Base-by-base conservation (phyloP, 1,140 invertebrate species). In the Bactericera cockerelli region DNA sequence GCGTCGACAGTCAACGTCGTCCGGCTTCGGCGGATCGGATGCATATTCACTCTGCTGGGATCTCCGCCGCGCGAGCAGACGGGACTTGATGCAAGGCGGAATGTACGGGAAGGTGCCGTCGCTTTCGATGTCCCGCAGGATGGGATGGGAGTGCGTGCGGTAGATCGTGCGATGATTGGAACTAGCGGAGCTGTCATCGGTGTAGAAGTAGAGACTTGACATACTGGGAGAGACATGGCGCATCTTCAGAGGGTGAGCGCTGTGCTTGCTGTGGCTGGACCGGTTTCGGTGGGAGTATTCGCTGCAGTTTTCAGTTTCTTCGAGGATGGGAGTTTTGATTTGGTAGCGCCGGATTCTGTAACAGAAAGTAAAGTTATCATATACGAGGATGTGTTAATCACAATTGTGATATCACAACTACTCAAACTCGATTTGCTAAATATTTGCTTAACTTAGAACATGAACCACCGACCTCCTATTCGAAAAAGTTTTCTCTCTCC, bases 291-390 rank as follows among this genome's bases (percentile, higher is more conserved):
- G n/a, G n/a, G 42, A 49, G 19, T 49, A 49, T 49, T 55, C 59
- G 22, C 33, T 33, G 25, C 22, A 28, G 59, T 77, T 74, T 72
- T 84, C 76, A 64, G 77, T 76, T 76, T 89, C 80, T 75, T 89
- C 83, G 62, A 82, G 75, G 56, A 86, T 86, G 1, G 83, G 77
- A 56, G 82, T 82, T 72, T 83, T 74, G 61, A 84, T 81, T 76
- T 86, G 79, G 24, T 67, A 60, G 16, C 63, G 54, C 11, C 26
- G 33, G 24, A 56, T 69, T 61, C n/a, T n/a, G n/a, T n/a, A n/a
- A n/a, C n/a, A n/a, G n/a, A n/a, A n/a, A n/a, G n/a, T n/a, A n/a
- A n/a, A n/a, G n/a, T n/a, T n/a, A n/a, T n/a, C n/a, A n/a, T n/a
- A n/a, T n/a, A n/a, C n/a, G n/a, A n/a, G n/a, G n/a, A n/a, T n/a